Evolutionary conservation across 2,888 invertebrate species (phyloP).

Genomic region (Deladenus siricidicola): DNA sequence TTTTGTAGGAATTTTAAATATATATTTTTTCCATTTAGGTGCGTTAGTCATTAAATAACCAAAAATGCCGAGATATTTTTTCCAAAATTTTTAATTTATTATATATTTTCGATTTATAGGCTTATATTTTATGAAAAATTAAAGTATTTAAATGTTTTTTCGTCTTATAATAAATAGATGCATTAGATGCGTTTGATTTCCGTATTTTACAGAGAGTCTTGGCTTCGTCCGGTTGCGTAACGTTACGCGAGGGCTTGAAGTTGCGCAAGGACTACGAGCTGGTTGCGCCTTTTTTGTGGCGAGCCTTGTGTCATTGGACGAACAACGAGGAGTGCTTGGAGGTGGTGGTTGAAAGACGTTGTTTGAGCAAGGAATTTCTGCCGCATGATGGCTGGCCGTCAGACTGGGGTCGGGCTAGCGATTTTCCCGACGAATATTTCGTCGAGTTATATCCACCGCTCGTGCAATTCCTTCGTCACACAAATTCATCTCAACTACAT

Average conservation of each 20-base stretch:
- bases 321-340: neutral
- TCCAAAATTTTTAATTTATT: too few relatives aligned
- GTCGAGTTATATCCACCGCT: conserved; percentile 15
- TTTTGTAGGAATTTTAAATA: too few relatives aligned
- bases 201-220: neutral
- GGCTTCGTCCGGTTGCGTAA: neutral
- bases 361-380: neutral
- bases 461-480: conserved; percentile 4
- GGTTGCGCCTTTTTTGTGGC: conserved; percentile 8
- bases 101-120: too few relatives aligned
- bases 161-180: too few relatives aligned
- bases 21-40: too few relatives aligned
- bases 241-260: conserved; percentile 3
- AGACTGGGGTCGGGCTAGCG: neutral
- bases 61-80: too few relatives aligned
- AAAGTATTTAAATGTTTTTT: too few relatives aligned
- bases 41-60: too few relatives aligned
- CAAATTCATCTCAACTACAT: too few relatives aligned
- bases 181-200: too few relatives aligned
- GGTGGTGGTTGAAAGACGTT: neutral
- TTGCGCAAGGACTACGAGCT: conserved; percentile 14
- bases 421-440: conserved; percentile 1
- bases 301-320: conserved; percentile 11
- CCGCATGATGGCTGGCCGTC: neutral
- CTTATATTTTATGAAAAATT: too few relatives aligned